These are phyloP conservation scores for Camponotus vicinus DNA, from an alignment of 1,140 invertebrate species.

Conservation along the genomic window DNA sequence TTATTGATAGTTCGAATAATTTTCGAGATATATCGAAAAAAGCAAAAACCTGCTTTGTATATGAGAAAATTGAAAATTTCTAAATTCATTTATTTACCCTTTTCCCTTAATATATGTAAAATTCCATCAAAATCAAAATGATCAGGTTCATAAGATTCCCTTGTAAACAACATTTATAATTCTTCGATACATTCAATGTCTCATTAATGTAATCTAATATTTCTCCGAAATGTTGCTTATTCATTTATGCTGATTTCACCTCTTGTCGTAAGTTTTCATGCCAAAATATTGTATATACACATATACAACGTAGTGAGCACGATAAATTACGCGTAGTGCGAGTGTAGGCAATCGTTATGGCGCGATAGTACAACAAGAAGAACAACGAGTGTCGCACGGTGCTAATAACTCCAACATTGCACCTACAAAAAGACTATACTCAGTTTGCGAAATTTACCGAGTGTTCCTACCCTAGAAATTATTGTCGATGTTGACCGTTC, in stretches of 20 bases:
- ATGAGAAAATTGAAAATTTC: no score
- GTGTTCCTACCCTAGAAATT: constrained; percentile 63
- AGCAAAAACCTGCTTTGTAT: no score
- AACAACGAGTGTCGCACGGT: constrained; percentile 70
- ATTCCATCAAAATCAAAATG: no score
- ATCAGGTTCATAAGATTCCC: no score
- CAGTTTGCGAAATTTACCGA: constrained; percentile 67
- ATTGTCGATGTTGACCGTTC: constrained; percentile 69
- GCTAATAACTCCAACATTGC: constrained; percentile 70
- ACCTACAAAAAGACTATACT: constrained; percentile 68
- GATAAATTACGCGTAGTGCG: constrained; percentile 50
- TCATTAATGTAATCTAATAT: constrained; percentile 33
- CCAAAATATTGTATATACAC: neutral
- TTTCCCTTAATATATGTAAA: no score
- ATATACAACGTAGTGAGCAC: constrained; percentile 47
- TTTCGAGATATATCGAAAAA: no score
- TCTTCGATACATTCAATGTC: neutral
- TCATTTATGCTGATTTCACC: neutral
- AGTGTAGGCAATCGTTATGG: constrained; percentile 8
- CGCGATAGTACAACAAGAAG: constrained; percentile 60
- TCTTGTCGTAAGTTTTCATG: constrained; percentile 36
- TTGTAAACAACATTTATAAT: neutral
- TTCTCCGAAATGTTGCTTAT: neutral
- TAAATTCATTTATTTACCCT: no score
- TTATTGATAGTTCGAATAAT: no score